A percentile compares a stretch with the other conserved stretches of the same genome.
Conservation (phyloP, 2,888 invertebrate species). For the Nineta flava region DNA sequence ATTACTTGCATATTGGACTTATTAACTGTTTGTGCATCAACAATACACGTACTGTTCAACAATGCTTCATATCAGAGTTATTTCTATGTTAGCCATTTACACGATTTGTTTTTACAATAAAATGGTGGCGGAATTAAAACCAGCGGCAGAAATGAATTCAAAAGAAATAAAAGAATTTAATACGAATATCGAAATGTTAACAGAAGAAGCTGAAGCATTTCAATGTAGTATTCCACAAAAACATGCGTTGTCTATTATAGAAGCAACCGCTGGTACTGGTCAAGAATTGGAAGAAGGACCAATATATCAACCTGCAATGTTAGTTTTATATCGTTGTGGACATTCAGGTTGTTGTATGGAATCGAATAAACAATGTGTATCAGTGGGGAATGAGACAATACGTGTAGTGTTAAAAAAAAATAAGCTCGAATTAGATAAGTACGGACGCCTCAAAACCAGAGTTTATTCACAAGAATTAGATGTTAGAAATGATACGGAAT, state of each 20-base stretch:
- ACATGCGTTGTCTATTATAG: neutral
- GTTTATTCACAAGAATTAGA: neutral
- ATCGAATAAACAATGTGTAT: neutral
- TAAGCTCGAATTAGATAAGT: no score
- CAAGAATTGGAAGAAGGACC: neutral
- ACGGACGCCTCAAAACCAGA: no score
- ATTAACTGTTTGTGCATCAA: no score
- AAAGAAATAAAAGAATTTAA: neutral
- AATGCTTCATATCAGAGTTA: no score
- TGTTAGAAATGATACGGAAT: neutral
- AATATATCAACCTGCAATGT: neutral
- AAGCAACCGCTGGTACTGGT: neutral
- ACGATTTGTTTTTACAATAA: no score
- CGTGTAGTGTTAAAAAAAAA: no score
- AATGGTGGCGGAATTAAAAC: no score
- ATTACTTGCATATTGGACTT: no score
- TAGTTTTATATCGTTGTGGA: neutral
- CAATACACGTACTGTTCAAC: no score
- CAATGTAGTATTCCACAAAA: neutral
- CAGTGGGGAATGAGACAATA: neutral
- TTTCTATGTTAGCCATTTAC: no score
- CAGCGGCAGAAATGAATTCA: no score
- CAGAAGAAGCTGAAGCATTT: neutral
- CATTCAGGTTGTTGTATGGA: neutral
- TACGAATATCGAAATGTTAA: neutral